These are phyloP conservation scores for Drosophila hydei DNA, from an alignment of 1,140 invertebrate genomes.

Conservation along the genomic window DNA sequence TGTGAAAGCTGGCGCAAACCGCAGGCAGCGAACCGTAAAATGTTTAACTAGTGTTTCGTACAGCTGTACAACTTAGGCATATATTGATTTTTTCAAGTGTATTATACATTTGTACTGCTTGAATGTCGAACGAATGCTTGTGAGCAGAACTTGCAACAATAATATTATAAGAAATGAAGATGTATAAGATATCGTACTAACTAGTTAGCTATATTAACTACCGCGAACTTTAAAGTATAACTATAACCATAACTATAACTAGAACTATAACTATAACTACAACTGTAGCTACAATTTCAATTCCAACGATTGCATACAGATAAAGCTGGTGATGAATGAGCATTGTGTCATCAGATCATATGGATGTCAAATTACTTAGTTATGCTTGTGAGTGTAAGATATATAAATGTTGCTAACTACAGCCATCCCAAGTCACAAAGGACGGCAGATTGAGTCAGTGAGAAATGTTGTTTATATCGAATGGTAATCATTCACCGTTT, in stretches of 20 bases:
- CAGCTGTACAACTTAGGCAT: slow-evolving; percentile 12
- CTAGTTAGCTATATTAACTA: slow-evolving; percentile 2
- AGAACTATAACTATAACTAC: background rate
- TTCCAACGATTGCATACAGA: background rate
- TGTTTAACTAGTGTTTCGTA: background rate
- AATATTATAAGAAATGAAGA: slow-evolving; percentile 16
- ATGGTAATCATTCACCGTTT: slow-evolving; percentile 21
- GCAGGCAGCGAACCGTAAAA: background rate
- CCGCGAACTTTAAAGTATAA: slow-evolving; percentile 5
- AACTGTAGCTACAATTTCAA: slow-evolving; percentile 3
- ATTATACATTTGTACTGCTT: slow-evolving; percentile 36
- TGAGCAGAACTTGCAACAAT: slow-evolving; percentile 21
- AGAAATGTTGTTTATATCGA: background rate
- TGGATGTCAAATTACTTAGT: slow-evolving; percentile 2
- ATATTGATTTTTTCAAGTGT: slow-evolving; percentile 19
- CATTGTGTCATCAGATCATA: slow-evolving; percentile 16
- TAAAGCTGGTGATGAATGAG: background rate
- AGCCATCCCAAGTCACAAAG: slow-evolving; percentile 36
- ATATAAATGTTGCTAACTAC: slow-evolving; percentile 5
- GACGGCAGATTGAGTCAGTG: slow-evolving; percentile 7
- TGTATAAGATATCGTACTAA: slow-evolving; percentile 18
- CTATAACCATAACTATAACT: background rate
- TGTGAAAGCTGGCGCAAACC: slow-evolving; percentile 23
- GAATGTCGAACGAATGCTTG: slow-evolving; percentile 36
- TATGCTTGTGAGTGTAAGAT: slow-evolving; percentile 11